These are phyloP conservation scores for Xiphophorus birchmanni DNA, from an alignment of 2,797 vertebrate genomes.

Conservation along the genomic window DNA sequence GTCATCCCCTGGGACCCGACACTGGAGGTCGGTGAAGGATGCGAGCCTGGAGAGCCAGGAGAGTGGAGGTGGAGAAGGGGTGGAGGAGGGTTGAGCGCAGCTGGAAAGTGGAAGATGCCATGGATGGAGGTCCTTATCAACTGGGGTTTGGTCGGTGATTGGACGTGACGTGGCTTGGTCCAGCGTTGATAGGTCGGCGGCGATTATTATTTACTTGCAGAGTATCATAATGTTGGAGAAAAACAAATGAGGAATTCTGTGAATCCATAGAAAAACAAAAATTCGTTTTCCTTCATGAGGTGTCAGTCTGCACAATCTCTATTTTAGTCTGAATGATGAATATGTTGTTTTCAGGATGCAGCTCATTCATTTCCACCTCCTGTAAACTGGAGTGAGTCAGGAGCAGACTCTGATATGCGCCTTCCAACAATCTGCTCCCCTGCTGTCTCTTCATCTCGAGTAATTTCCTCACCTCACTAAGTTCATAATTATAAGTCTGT, in stretches of 20 bases:
- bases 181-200: no score
- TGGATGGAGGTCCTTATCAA: no score
- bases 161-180: no score
- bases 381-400: constrained; percentile 47
- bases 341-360: constrained; percentile 47
- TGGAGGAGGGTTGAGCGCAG: no score
- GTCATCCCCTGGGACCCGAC: no score
- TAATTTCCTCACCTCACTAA: constrained; percentile 80
- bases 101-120: no score
- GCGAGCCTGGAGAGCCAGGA: no score
- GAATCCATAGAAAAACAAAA: neutral
- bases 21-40: no score
- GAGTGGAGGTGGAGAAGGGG: no score
- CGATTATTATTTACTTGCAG: no score
- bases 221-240: neutral
- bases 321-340: constrained; percentile 36
- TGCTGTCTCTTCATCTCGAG: constrained; percentile 72
- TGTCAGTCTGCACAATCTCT: neutral
- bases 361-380: constrained; percentile 57
- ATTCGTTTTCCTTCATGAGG: neutral
- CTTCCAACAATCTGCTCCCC: constrained; percentile 71
- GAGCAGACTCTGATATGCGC: constrained; percentile 59
- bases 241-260: neutral
- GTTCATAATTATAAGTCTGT: constrained; percentile 77
- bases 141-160: no score